These are phyloP conservation scores for Achatina immaculata DNA, from an alignment of 1,140 invertebrate species.

Conservation along the genomic window DNA sequence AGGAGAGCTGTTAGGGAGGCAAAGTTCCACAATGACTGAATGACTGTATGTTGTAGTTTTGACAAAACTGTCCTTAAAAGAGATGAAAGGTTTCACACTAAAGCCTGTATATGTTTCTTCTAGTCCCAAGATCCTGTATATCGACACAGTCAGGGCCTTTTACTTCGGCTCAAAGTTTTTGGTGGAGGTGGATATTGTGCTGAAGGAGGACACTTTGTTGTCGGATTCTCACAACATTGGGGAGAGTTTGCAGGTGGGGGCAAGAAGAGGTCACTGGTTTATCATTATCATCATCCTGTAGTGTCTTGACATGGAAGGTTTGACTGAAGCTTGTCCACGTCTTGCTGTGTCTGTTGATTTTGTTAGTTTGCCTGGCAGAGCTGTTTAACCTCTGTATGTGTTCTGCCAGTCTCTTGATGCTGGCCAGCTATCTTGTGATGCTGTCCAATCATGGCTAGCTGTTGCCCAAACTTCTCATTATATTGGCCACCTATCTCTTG, in stretches of 20 bases:
- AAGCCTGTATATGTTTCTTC: no score
- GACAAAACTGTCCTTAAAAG: no score
- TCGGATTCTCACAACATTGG: constrained; percentile 72
- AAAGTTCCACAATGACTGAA: no score
- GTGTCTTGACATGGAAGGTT: not conserved
- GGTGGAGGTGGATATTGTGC: constrained; percentile 71
- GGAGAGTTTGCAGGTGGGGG: constrained; percentile 68
- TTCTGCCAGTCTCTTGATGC: not conserved
- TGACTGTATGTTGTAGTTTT: no score
- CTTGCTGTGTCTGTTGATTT: no score
- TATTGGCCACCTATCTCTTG: no score
- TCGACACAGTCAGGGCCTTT: constrained; percentile 74
- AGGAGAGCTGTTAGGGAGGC: no score
- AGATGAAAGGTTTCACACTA: no score
- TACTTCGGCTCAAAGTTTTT: constrained; percentile 73
- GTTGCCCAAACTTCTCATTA: no score
- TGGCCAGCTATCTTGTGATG: no score
- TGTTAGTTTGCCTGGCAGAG: not conserved
- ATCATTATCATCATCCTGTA: not conserved
- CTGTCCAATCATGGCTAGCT: no score
- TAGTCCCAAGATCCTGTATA: constrained; percentile 61
- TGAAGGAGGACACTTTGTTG: constrained; percentile 70
- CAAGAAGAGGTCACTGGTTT: not conserved
- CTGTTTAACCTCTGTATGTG: not conserved
- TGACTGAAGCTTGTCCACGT: not conserved